Conservation (phyloP, 1,140 invertebrate genomes). For the Manduca sexta region DNA sequence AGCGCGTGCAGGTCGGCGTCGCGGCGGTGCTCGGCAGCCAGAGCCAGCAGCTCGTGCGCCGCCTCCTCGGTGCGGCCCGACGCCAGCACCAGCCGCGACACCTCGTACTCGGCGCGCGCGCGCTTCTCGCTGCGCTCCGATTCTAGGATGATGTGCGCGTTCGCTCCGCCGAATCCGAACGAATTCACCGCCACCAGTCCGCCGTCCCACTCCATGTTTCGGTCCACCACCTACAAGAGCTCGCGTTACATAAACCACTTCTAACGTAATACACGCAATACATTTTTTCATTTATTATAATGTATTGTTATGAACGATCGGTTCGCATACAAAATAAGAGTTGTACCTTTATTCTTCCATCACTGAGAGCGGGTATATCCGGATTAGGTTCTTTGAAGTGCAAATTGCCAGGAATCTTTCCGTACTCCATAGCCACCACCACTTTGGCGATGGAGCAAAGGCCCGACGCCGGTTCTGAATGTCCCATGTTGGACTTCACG, state of each 20-base stretch:
- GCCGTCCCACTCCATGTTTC: slow-evolving; percentile 86
- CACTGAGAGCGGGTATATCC: slow-evolving; percentile 89
- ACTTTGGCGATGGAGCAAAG: slow-evolving; percentile 92
- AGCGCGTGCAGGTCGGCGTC: slow-evolving; percentile 87
- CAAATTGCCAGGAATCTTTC: slow-evolving; percentile 91
- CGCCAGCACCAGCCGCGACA: slow-evolving; percentile 83
- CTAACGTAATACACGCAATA: too few species aligned
- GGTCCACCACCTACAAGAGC: slow-evolving; percentile 80
- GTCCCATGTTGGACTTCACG: slow-evolving; percentile 98
- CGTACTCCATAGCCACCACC: slow-evolving; percentile 92
- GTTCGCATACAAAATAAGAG: not conserved
- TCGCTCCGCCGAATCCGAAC: slow-evolving; percentile 98
- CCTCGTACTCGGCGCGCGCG: slow-evolving; percentile 24
- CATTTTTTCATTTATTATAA: too few species aligned
- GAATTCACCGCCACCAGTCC: slow-evolving; percentile 93
- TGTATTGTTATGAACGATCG: too few species aligned
- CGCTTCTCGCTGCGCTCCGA: slow-evolving; percentile 73
- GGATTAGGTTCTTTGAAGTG: slow-evolving; percentile 91
- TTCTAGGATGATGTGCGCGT: slow-evolving; percentile 91
- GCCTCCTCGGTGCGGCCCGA: slow-evolving; percentile 91
- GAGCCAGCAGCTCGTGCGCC: slow-evolving; percentile 79
- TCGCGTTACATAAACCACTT: not conserved
- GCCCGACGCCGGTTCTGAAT: slow-evolving; percentile 95
- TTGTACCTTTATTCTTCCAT: slow-evolving; percentile 85
- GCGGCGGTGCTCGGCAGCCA: slow-evolving; percentile 73